These are phyloP conservation scores for Aspiorhynchus laticeps DNA, from an alignment of 2,113 vertebrate genomes.

Conservation along the genomic window DNA sequence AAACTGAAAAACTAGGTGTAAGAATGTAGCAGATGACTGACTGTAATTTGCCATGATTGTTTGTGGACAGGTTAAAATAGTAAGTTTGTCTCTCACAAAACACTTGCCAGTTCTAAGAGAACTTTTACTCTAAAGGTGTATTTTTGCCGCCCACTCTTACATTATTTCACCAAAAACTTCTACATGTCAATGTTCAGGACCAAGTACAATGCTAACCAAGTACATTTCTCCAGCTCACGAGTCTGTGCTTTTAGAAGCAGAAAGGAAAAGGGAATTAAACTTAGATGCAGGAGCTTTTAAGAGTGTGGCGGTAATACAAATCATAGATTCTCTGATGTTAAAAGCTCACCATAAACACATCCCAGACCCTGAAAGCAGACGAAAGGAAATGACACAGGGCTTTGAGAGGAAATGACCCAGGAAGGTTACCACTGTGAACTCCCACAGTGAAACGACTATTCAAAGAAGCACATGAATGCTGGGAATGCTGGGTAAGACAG, in stretches of 20 bases:
- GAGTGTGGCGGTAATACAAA: slow-evolving; percentile 44
- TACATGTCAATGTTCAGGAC: slow-evolving; percentile 41
- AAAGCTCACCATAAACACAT: slow-evolving; percentile 45
- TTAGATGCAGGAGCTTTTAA: slow-evolving; percentile 46
- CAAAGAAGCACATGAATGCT: slow-evolving; percentile 22
- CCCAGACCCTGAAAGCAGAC: slow-evolving; percentile 29
- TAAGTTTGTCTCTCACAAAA: neutral
- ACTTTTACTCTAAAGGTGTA: neutral
- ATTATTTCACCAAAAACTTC: slow-evolving; percentile 18
- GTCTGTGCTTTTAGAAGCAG: slow-evolving; percentile 28
- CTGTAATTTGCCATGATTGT: neutral
- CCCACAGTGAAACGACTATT: slow-evolving; percentile 29
- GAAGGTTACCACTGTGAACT: slow-evolving; percentile 33
- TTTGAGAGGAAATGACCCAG: slow-evolving; percentile 28
- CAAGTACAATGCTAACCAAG: slow-evolving; percentile 19
- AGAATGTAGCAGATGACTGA: neutral
- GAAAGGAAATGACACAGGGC: slow-evolving; percentile 30
- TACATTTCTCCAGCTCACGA: slow-evolving; percentile 25
- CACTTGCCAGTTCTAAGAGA: neutral
- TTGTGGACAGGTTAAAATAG: slow-evolving; percentile 1
- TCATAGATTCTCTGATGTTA: slow-evolving; percentile 38
- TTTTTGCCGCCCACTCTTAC: slow-evolving; percentile 31
- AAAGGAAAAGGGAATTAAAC: slow-evolving; percentile 46
- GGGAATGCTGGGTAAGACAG: slow-evolving; percentile 16
- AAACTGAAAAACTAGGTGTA: neutral